These are phyloP conservation scores for Panthera tigris DNA, from an alignment of 2,113 vertebrate genomes.

Conservation along the genomic window DNA sequence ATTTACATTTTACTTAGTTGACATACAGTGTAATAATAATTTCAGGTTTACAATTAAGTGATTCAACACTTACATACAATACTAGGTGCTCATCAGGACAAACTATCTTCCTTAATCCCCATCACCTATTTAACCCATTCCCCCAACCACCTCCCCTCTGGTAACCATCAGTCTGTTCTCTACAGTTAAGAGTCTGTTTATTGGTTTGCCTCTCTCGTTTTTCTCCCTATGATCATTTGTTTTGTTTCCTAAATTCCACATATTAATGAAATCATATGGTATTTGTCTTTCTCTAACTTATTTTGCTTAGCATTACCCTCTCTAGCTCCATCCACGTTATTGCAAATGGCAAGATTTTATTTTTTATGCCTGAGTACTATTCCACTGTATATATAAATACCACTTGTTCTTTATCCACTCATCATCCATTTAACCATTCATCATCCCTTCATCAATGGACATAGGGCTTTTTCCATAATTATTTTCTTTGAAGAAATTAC, in stretches of 20 bases:
- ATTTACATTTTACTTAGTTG: not conserved
- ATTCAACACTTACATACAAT: not conserved
- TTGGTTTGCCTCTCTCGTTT: not conserved
- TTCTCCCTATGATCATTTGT: not conserved
- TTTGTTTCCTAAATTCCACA: not conserved
- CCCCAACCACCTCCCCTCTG: not conserved
- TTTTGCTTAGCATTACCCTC: not conserved
- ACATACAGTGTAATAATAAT: not conserved
- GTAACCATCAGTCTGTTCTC: not conserved
- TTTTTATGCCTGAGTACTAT: not conserved
- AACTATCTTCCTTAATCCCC: not conserved
- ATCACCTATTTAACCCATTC: not conserved
- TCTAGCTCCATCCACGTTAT: not conserved
- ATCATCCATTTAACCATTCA: not conserved
- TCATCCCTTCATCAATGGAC: not conserved
- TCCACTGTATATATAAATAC: not conserved
- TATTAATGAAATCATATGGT: not conserved
- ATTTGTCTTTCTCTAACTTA: not conserved
- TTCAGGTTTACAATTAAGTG: not conserved
- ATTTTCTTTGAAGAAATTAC: constrained; percentile 4
- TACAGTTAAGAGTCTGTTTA: not conserved
- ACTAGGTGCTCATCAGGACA: not conserved
- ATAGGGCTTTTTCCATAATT: not conserved
- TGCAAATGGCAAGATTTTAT: not conserved
- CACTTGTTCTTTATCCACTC: not conserved